Conservation (phyloP, 2,113 vertebrate genomes). For the Hoplias malabaricus region DNA sequence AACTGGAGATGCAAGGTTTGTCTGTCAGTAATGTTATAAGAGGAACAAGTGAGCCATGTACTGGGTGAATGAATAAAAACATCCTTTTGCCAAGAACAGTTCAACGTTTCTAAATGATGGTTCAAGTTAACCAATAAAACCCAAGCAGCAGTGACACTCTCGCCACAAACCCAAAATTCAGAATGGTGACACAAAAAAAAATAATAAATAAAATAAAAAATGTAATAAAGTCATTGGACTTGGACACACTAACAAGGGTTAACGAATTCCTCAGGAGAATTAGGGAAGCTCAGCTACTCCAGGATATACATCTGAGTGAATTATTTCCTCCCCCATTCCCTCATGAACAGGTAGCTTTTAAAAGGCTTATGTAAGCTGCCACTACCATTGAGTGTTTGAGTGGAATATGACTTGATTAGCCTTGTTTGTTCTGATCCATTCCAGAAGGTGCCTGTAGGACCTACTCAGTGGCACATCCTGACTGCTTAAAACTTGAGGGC, state of each 20-base stretch:
- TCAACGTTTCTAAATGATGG: background rate
- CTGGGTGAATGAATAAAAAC: background rate
- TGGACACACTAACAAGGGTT: conserved; percentile 26
- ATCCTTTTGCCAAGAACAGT: background rate
- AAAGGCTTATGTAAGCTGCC: conserved; percentile 47
- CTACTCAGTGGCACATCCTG: background rate
- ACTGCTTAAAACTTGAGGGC: background rate
- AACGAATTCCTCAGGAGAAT: background rate
- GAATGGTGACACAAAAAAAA: conserved; percentile 29
- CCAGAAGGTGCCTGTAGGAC: conserved; percentile 16
- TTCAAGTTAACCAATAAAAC: conserved; percentile 32
- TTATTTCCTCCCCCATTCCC: background rate
- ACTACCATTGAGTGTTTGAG: conserved; percentile 47
- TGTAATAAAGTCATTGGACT: conserved; percentile 7
- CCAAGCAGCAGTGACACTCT: background rate
- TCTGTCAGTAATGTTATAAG: too few species aligned
- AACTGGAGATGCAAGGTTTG: too few species aligned
- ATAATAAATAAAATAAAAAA: conserved; percentile 22
- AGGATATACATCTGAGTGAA: conserved; percentile 24
- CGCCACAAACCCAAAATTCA: background rate
- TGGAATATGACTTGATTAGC: conserved; percentile 53
- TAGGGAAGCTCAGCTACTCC: conserved; percentile 28
- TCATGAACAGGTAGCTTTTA: background rate
- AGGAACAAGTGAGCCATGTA: background rate
- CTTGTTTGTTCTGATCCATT: conserved; percentile 49